These are phyloP conservation scores for Cololabis saira DNA, from an alignment of 2,113 vertebrate species.

Conservation along the genomic window DNA sequence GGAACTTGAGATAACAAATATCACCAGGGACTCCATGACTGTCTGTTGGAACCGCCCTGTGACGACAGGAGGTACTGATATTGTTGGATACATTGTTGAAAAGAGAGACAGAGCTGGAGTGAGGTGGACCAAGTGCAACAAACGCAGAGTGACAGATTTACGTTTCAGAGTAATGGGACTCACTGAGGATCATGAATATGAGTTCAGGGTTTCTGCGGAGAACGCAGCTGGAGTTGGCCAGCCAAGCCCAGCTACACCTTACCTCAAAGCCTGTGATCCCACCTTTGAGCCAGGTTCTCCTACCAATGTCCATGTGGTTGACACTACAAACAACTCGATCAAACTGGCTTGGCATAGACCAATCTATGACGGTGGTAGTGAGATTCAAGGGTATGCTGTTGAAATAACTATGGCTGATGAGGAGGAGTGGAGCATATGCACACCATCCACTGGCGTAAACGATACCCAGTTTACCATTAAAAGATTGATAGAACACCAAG, in stretches of 20 bases:
- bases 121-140: slow-evolving; percentile 98
- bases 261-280: slow-evolving; percentile 94
- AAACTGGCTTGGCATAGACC: slow-evolving; percentile 91
- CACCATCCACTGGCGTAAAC: slow-evolving; percentile 89
- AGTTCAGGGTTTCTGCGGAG: slow-evolving; percentile 96
- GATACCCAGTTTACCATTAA: slow-evolving; percentile 90
- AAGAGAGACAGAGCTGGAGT: slow-evolving; percentile 96
- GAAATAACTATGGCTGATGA: slow-evolving; percentile 97
- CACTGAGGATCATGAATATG: slow-evolving; percentile 97
- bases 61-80: slow-evolving; percentile 93
- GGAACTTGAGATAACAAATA: slow-evolving; percentile 91
- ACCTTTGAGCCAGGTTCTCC: slow-evolving; percentile 95
- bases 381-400: slow-evolving; percentile 93
- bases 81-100: slow-evolving; percentile 93
- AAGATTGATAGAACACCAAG: slow-evolving; percentile 94
- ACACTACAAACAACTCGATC: slow-evolving; percentile 89
- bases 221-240: slow-evolving; percentile 94
- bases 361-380: slow-evolving; percentile 96
- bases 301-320: slow-evolving; percentile 87
- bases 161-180: slow-evolving; percentile 94
- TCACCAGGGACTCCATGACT: slow-evolving; percentile 97
- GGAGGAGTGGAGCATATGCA: slow-evolving; percentile 94
- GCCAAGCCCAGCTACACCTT: slow-evolving; percentile 88
- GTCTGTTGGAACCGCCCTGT: slow-evolving; percentile 95
- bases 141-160: slow-evolving; percentile 94